A percentile compares a stretch with the other conserved stretches of the same genome.
Evolutionary conservation across 2,888 invertebrate genomes (phyloP).

Genomic region (Macrophya alboannulata): DNA sequence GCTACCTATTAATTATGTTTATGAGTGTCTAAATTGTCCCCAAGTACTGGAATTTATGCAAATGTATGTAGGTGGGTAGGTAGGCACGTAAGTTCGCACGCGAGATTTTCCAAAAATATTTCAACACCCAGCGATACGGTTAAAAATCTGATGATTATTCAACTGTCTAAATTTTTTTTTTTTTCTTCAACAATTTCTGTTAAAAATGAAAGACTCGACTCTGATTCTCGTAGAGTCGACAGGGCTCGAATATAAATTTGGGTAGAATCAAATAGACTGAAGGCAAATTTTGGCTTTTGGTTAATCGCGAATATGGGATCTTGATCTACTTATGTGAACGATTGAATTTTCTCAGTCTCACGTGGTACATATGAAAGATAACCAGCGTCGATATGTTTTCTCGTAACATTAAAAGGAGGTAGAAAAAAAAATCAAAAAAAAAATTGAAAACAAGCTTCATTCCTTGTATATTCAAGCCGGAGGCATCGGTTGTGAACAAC

Average conservation of each 20-base stretch:
- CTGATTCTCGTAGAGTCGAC: too few species aligned
- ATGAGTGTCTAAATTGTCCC: slow-evolving; percentile 76
- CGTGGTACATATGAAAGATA: neutral
- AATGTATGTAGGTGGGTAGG: slow-evolving; percentile 61
- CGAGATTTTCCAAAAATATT: slow-evolving; percentile 7
- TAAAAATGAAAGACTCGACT: neutral
- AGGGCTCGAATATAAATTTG: too few species aligned
- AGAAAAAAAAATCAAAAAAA: neutral
- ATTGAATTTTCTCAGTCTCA: neutral
- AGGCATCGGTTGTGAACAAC: slow-evolving; percentile 20
- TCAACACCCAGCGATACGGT: neutral
- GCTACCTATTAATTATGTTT: slow-evolving; percentile 78
- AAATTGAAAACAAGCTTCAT: too few species aligned
- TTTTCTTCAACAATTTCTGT: neutral
- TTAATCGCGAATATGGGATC: neutral
- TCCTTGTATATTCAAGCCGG: slow-evolving; percentile 47
- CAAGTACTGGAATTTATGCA: slow-evolving; percentile 70
- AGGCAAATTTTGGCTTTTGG: too few species aligned
- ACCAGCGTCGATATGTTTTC: neutral
- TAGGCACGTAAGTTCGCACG: neutral
- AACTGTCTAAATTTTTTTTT: too few species aligned
- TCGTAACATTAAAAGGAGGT: neutral
- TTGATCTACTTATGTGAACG: neutral
- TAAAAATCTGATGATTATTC: neutral
- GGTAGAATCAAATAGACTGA: too few species aligned